Evolutionary conservation across 2,797 vertebrate species (phyloP).

Genomic region (Remorina albescens): DNA sequence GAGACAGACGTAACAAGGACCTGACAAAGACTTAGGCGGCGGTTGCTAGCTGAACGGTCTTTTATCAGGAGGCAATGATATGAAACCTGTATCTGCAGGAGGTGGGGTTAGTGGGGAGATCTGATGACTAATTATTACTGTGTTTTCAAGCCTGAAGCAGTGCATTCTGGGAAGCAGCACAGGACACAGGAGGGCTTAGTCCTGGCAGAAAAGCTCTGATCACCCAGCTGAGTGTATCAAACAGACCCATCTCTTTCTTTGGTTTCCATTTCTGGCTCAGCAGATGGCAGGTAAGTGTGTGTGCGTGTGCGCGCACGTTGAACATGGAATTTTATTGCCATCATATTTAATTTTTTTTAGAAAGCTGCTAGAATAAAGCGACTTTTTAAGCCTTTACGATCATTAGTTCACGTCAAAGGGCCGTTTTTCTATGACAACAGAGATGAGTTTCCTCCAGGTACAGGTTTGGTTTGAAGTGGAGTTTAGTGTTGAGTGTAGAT

Average conservation of each 20-base stretch:
- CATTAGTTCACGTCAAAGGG: slow-evolving; percentile 19
- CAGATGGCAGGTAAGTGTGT: slow-evolving; percentile 17
- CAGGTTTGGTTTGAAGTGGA: not conserved
- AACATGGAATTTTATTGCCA: not conserved
- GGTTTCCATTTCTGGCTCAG: slow-evolving; percentile 58
- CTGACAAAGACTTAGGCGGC: slow-evolving; percentile 41
- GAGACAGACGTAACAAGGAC: slow-evolving; percentile 44
- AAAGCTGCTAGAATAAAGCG: slow-evolving; percentile 17
- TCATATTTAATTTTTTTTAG: not conserved
- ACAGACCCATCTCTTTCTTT: slow-evolving; percentile 33
- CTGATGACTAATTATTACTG: slow-evolving; percentile 61
- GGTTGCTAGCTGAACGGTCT: slow-evolving; percentile 35
- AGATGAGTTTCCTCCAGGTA: not conserved
- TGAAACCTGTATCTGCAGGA: slow-evolving; percentile 61
- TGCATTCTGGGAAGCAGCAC: slow-evolving; percentile 36
- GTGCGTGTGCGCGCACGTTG: not conserved
- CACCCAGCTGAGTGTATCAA: slow-evolving; percentile 30
- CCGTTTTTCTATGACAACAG: slow-evolving; percentile 66
- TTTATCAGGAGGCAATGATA: slow-evolving; percentile 60
- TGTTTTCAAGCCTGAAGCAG: slow-evolving; percentile 25
- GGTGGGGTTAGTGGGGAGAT: slow-evolving; percentile 18
- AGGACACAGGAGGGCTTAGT: slow-evolving; percentile 2
- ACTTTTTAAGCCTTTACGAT: slow-evolving; percentile 42
- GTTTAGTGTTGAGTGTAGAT: not conserved
- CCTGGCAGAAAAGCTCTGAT: slow-evolving; percentile 20